Evolutionary conservation across 2,797 vertebrate species (phyloP).

Genomic region (Aselliscus stoliczkanus): DNA sequence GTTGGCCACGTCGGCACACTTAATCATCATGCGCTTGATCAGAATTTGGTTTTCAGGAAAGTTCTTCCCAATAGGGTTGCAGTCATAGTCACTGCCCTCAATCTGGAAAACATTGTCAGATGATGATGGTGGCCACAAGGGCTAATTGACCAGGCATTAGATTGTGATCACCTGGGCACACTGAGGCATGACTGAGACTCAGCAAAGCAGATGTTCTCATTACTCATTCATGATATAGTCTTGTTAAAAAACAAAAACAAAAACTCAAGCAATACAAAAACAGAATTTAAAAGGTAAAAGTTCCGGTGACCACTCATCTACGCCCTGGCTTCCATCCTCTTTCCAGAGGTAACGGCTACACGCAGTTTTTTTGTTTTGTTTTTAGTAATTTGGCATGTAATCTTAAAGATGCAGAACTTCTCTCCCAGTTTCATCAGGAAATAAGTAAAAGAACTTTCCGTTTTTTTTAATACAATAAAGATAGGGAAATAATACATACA

Average conservation of each 20-base stretch:
- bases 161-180: not conserved
- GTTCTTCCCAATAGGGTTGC: slow-evolving; percentile 78
- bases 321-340: not conserved
- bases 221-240: not conserved
- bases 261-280: not conserved
- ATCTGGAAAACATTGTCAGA: slow-evolving; percentile 76
- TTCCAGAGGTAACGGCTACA: not conserved
- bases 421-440: not conserved
- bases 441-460: not conserved
- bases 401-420: not conserved
- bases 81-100: slow-evolving; percentile 80
- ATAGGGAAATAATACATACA: not conserved
- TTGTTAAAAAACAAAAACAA: not conserved
- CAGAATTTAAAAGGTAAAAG: not conserved
- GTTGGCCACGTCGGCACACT: slow-evolving; percentile 87
- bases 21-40: slow-evolving; percentile 89
- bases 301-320: not conserved
- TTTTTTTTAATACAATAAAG: not conserved
- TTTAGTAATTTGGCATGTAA: not conserved
- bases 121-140: not conserved
- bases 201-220: not conserved
- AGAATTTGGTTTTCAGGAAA: slow-evolving; percentile 85
- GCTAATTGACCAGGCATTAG: not conserved
- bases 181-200: not conserved
- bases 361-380: not conserved